A percentile compares a stretch with the other conserved stretches of the same genome.
Evolutionary conservation across 1,140 invertebrate genomes (phyloP).

Genomic region (Penaeus indicus): DNA sequence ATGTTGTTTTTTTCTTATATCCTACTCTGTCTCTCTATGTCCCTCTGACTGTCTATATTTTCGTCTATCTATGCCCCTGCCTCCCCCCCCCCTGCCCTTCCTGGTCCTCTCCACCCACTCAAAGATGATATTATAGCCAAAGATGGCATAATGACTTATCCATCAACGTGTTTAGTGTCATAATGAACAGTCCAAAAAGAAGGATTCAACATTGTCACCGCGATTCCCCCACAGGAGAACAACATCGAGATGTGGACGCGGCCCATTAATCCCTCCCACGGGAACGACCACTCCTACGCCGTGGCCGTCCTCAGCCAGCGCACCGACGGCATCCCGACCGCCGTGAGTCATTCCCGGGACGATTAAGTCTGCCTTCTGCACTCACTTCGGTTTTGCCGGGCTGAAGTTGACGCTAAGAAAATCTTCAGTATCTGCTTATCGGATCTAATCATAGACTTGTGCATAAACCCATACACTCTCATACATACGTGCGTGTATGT

Average conservation of each 20-base stretch:
- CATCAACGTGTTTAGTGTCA: background rate
- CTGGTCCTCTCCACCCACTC: background rate
- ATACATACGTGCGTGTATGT: background rate
- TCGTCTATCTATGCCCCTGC: background rate
- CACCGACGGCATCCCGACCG: constrained; percentile 90
- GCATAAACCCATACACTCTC: background rate
- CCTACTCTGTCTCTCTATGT: background rate
- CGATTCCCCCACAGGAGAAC: constrained; percentile 79
- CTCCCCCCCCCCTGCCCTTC: background rate
- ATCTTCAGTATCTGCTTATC: no score
- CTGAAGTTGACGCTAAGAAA: no score
- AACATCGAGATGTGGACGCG: constrained; percentile 94
- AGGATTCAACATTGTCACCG: constrained; percentile 68
- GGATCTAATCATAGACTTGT: background rate
- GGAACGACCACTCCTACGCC: constrained; percentile 88
- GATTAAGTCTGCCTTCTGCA: background rate
- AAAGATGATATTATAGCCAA: no score
- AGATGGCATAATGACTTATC: background rate
- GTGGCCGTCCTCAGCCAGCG: constrained; percentile 88
- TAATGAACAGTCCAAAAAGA: constrained; percentile 7
- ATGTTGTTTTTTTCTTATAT: no score
- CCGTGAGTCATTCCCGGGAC: constrained; percentile 73
- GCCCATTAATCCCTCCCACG: constrained; percentile 84
- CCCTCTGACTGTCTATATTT: background rate
- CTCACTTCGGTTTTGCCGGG: no score